phyloP scores from a whole-genome alignment of 2,113 vertebrate genomes.

The Stegostoma tigrinum region DNA sequence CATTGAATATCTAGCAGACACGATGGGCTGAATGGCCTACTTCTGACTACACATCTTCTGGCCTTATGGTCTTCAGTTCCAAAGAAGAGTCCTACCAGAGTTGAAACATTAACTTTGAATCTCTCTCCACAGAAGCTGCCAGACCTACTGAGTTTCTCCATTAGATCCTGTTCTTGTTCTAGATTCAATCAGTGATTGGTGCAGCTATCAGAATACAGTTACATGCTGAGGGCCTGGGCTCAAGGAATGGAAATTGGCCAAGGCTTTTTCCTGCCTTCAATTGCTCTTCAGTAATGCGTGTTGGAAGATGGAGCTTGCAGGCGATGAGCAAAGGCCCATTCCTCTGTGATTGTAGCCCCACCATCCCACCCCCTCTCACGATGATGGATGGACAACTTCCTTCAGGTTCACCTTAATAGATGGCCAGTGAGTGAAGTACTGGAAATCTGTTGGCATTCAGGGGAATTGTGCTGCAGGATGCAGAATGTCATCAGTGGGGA shows the following conservation, averaged over 20 bases:
- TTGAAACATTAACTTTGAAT: too few species aligned
- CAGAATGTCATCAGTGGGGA: neutral
- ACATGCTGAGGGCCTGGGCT: neutral
- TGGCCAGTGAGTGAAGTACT: neutral
- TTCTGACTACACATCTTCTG: too few species aligned
- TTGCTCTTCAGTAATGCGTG: neutral
- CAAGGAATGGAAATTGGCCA: neutral
- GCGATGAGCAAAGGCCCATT: neutral
- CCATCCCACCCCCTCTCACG: too few species aligned
- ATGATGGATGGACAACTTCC: neutral
- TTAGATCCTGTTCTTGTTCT: too few species aligned
- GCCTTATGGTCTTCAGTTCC: too few species aligned
- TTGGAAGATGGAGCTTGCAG: neutral
- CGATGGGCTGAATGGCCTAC: too few species aligned
- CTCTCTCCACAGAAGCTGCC: too few species aligned
- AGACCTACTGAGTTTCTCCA: too few species aligned
- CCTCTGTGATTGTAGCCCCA: neutral
- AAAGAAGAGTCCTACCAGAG: too few species aligned
- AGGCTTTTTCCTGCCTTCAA: neutral
- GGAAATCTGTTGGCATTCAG: neutral
- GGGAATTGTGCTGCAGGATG: neutral
- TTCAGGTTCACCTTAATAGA: neutral
- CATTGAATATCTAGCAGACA: too few species aligned
- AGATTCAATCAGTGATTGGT: too few species aligned
- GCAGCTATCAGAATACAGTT: neutral